A percentile compares a stretch with the other conserved stretches of the same genome.
These are phyloP conservation scores for Volucella inanis DNA, from an alignment of 2,888 invertebrate genomes.

Conservation along the genomic window DNA sequence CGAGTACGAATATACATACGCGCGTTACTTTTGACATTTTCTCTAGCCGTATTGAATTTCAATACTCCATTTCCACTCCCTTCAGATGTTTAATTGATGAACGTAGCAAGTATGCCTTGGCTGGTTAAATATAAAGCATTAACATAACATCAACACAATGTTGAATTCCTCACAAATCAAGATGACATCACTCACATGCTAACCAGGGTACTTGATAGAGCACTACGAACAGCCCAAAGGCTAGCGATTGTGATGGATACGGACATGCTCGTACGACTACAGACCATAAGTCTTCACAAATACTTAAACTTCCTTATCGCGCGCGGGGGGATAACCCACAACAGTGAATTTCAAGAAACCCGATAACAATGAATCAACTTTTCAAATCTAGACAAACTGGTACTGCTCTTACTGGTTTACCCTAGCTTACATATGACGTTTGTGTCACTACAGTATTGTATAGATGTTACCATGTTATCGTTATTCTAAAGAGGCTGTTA, in stretches of 20 bases:
- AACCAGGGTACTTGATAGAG: slow-evolving; percentile 21
- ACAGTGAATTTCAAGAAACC: slow-evolving; percentile 40
- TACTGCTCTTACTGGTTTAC: slow-evolving; percentile 3
- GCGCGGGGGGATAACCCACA: background rate
- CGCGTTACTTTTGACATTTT: slow-evolving; percentile 34
- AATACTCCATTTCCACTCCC: slow-evolving; percentile 42
- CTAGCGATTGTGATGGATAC: slow-evolving; percentile 26
- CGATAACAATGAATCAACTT: slow-evolving; percentile 56
- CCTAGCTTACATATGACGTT: slow-evolving; percentile 11
- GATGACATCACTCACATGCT: slow-evolving; percentile 63
- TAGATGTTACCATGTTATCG: slow-evolving; percentile 4
- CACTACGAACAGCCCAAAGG: slow-evolving; percentile 33
- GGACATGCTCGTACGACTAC: background rate
- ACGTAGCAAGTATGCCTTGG: slow-evolving; percentile 11
- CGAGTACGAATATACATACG: background rate
- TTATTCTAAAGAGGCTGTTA: slow-evolving; percentile 22
- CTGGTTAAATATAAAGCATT: slow-evolving; percentile 21
- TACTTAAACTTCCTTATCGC: background rate
- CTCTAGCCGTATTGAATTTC: slow-evolving; percentile 10
- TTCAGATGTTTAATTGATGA: slow-evolving; percentile 56
- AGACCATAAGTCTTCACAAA: background rate
- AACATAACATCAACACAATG: slow-evolving; percentile 47
- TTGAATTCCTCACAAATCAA: slow-evolving; percentile 55
- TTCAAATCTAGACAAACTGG: slow-evolving; percentile 51
- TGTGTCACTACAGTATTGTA: slow-evolving; percentile 6